Base-by-base conservation (phyloP, 2,888 invertebrate genomes). In the Hyles lineata region DNA sequence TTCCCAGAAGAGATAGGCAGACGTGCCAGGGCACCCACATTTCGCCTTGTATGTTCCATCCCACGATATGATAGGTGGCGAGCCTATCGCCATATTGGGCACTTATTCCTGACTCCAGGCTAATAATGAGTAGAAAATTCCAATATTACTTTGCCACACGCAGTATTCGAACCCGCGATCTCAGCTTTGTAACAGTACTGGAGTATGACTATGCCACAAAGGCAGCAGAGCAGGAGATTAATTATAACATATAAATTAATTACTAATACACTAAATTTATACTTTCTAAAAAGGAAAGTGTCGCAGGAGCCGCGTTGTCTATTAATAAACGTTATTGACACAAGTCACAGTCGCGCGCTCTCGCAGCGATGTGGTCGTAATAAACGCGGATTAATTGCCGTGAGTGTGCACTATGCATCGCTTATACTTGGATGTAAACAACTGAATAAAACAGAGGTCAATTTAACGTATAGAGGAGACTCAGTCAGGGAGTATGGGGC, bases 261-360 rank as follows among this genome's bases (percentile, higher is more conserved):
- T 55, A 55, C 7, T 5, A n/a, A 55, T 55, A n/a, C 19, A n/a
- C 4, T 29, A 29, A 32, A 29, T 29, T 29, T 29, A 17, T 8
- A 29, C 32, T 61, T 61, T 29, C 29, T 29, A 61, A 61, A 29
- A 43, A 61, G 25, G n/a, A 61, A 29, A 29, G 61, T 29, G 61
- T 29, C 29, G 32, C 61, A 61, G 19, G 17, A 61, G 61, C 17
- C 17, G 29, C 19, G 25, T 61, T 19, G 19, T 61, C 61, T 61
- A 61, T 32, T 76, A 74, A 77, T 77, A 75, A 77, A 80, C 78
- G 76, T 79, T 61, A 61, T 61, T 61, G 61, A 29, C 19, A 61
- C 29, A 32, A 61, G 61, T 61, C 29, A 29, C 61, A 19, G 7
- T 19, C 19, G 29, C 61, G 25, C 61, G 61, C 15, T 29, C 29